Evolutionary conservation across 1,140 invertebrate genomes (phyloP), one percentile per base, ranked within the genome.

Genomic region (Drusus annulatus): DNA sequence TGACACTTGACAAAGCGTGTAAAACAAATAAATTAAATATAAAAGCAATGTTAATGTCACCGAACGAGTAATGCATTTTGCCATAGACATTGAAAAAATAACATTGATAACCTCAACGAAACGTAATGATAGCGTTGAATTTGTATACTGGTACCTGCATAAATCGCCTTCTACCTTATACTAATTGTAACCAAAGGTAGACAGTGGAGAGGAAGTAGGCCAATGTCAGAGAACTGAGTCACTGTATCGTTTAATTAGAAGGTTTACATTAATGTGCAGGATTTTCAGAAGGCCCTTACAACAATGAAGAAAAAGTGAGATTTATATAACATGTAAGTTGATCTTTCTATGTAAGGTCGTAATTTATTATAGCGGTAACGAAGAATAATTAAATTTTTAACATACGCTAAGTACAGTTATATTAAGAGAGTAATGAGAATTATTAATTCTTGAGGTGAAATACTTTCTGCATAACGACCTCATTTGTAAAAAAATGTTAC

Each of bases 31-130:
- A 45, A 45, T 45, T 2, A 45, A 45, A 45, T 45, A 45, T 45
- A 13, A 13, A 45, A 10, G 13, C 13, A 45, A 45, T 13, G 0
- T 45, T 45, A 45, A 45, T 45, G 36, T 45, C 5, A 45, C 36
- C 36, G 36, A 45, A 13, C 36, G 10, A 13, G 36, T 45, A 45
- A 13, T 45, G 36, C 8, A 45, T 69, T 69, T 16, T 69, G 65
- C 31, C 28, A 45, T 50, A 69, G 65, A 69, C 65, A 69, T 69
- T 69, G 65, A 69, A 69, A 69, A 69, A 19, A 50, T 19, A 36
- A 16, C 65, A 69, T 69, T 69, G 65, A 69, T 50, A 69, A 19
- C 1, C 31, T 69, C 65, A 21, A 16, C 17, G n/a, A n/a, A 25
- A 21, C 21, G 16, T 23, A 25, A 63, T 21, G 65, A 69, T 69